Percentiles rank a stretch among this genome's conserved stretches.
Conservation (phyloP, 2,888 invertebrate genomes). For the Hirtodrosophila duncani region DNA sequence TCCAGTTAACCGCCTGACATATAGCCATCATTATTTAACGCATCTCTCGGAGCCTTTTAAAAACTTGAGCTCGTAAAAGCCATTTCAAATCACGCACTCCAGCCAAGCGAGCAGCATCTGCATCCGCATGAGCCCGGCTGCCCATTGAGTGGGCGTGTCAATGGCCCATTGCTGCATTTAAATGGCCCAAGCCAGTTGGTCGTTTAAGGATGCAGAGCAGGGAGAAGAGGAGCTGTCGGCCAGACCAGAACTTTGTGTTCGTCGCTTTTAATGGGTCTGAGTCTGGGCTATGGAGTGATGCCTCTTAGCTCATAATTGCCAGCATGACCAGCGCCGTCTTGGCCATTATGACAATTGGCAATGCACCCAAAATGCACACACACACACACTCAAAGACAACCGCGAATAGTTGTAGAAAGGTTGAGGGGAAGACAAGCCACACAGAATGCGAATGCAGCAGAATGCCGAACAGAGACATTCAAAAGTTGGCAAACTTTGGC, state of each 20-base stretch:
- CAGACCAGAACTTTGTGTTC: constrained; percentile 46
- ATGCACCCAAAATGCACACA: constrained; percentile 37
- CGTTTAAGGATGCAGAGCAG: constrained; percentile 43
- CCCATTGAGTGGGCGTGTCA: constrained; percentile 56
- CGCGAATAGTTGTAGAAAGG: too few relatives aligned
- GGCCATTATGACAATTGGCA: constrained; percentile 67
- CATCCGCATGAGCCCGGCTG: constrained; percentile 5
- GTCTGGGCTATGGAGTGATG: constrained; percentile 48
- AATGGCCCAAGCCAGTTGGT: constrained; percentile 47
- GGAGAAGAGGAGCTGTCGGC: constrained; percentile 38
- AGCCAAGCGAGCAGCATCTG: constrained; percentile 2
- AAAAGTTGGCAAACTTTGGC: constrained; percentile 44
- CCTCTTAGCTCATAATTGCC: constrained; percentile 68
- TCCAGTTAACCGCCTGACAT: constrained; percentile 48
- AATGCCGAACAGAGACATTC: constrained; percentile 41
- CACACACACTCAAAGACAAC: too few relatives aligned
- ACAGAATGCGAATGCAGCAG: too few relatives aligned
- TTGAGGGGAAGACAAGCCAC: neutral
- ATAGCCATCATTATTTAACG: constrained; percentile 54
- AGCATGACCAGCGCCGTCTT: constrained; percentile 35
- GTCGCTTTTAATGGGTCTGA: constrained; percentile 51
- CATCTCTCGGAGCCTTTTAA: constrained; percentile 28
- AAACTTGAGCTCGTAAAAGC: constrained; percentile 40
- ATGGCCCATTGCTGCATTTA: constrained; percentile 55
- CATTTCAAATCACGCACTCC: constrained; percentile 48